phyloP scores from a whole-genome alignment of 2,797 vertebrate genomes.

The Catharus ustulatus region DNA sequence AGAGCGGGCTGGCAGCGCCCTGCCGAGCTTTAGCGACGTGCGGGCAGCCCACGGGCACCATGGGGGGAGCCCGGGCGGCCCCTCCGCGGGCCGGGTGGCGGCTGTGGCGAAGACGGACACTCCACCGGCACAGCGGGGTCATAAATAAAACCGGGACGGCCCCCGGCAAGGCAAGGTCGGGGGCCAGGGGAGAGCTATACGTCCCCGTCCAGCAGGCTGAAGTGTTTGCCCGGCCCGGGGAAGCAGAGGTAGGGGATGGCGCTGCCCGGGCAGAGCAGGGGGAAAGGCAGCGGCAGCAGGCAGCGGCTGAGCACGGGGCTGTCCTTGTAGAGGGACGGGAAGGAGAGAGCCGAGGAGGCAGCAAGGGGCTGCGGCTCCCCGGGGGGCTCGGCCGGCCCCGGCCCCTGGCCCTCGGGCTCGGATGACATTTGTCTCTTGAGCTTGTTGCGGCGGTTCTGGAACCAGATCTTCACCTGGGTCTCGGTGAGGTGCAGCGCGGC shows the following conservation, averaged over 20 bases:
- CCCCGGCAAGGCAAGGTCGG: not conserved
- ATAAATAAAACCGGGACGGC: not conserved
- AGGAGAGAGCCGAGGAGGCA: slow-evolving; percentile 30
- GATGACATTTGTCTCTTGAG: slow-evolving; percentile 90
- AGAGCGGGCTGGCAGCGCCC: not conserved
- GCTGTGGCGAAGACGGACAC: not conserved
- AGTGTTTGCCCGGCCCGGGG: slow-evolving; percentile 85
- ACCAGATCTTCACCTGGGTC: slow-evolving; percentile 87
- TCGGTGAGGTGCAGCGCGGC: slow-evolving; percentile 57
- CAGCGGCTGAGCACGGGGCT: slow-evolving; percentile 82
- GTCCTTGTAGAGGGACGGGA: slow-evolving; percentile 86
- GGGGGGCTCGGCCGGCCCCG: not conserved
- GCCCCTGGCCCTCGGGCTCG: slow-evolving; percentile 53
- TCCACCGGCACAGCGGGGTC: not conserved
- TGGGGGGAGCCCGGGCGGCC: not conserved
- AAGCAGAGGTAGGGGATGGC: slow-evolving; percentile 87
- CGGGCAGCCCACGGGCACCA: not conserved
- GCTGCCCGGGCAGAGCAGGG: slow-evolving; percentile 83
- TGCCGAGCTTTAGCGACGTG: not conserved
- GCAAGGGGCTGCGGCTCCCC: not conserved
- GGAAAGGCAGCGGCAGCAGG: slow-evolving; percentile 85
- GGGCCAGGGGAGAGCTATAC: slow-evolving; percentile 73
- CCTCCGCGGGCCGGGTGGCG: not conserved
- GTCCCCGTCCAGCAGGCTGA: slow-evolving; percentile 86
- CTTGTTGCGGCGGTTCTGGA: slow-evolving; percentile 97